phyloP scores from a whole-genome alignment of 2,888 invertebrate species.

The Apodemia hepburni region DNA sequence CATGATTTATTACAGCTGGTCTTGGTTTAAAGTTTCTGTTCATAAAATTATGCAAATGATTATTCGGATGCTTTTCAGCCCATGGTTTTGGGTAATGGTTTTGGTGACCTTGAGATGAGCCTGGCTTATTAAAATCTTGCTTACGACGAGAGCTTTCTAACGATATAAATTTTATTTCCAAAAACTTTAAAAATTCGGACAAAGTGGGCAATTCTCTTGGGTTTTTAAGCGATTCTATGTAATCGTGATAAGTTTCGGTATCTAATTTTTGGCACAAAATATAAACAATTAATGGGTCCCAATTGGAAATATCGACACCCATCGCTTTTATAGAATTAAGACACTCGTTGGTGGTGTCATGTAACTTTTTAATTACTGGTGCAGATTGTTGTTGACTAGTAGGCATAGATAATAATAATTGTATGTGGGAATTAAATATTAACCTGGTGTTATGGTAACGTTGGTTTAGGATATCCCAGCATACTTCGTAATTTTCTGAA shows the following conservation, averaged over 20 bases:
- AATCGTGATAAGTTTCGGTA: constrained; percentile 23
- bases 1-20: constrained; percentile 13
- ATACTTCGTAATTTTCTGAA: constrained; percentile 6
- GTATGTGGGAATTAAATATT: constrained; percentile 11
- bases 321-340: constrained; percentile 14
- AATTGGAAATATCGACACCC: constrained; percentile 14
- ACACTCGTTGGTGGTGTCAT: no score
- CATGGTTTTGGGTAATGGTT: constrained; percentile 16
- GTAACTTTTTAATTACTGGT: no score
- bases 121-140: no score
- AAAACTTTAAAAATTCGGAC: no score
- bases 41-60: constrained; percentile 6
- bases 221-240: constrained; percentile 21
- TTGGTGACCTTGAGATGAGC: background rate
- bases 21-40: constrained; percentile 9
- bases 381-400: no score
- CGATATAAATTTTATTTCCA: no score
- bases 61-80: background rate
- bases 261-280: constrained; percentile 31
- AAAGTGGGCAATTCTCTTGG: no score
- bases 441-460: constrained; percentile 8
- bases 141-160: no score
- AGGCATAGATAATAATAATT: constrained; percentile 2
- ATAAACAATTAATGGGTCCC: constrained; percentile 28
- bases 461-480: constrained; percentile 5